A percentile compares a stretch with the other conserved stretches of the same genome.
phyloP scores from a whole-genome alignment of 2,797 vertebrate species.

The Caiman crocodilus region DNA sequence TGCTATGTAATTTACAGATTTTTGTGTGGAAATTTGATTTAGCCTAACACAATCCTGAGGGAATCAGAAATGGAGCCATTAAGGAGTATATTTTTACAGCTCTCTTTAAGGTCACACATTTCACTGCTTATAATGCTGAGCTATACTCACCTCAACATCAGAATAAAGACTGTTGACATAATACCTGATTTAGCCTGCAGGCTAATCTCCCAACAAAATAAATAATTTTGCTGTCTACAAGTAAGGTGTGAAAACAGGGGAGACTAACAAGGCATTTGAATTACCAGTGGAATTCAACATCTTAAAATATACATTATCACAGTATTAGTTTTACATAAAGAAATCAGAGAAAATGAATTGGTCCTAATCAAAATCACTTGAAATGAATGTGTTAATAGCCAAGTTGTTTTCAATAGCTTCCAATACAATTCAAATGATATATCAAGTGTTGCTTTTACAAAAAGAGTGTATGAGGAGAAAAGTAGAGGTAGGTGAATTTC shows the following conservation, averaged over 20 bases:
- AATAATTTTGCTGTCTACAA: slow-evolving; percentile 63
- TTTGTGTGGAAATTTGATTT: not conserved
- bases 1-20: not conserved
- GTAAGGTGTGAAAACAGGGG: slow-evolving; percentile 53
- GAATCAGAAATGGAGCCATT: not conserved
- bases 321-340: not conserved
- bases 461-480: not conserved
- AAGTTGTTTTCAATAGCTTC: not conserved
- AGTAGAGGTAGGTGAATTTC: not conserved
- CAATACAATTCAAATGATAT: not conserved
- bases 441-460: not conserved
- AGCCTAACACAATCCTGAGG: not conserved
- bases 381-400: not conserved
- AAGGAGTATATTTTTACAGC: not conserved
- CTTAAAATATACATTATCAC: not conserved
- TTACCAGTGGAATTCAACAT: slow-evolving; percentile 15
- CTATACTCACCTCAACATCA: slow-evolving; percentile 7
- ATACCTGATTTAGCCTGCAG: slow-evolving; percentile 28
- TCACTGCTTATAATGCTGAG: slow-evolving; percentile 2
- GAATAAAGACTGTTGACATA: slow-evolving; percentile 25
- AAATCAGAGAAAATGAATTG: not conserved
- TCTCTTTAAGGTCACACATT: not conserved
- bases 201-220: slow-evolving; percentile 36
- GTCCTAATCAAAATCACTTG: not conserved
- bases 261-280: slow-evolving; percentile 45